Base-by-base conservation (phyloP, 2,888 invertebrate genomes). In the Syritta pipiens region DNA sequence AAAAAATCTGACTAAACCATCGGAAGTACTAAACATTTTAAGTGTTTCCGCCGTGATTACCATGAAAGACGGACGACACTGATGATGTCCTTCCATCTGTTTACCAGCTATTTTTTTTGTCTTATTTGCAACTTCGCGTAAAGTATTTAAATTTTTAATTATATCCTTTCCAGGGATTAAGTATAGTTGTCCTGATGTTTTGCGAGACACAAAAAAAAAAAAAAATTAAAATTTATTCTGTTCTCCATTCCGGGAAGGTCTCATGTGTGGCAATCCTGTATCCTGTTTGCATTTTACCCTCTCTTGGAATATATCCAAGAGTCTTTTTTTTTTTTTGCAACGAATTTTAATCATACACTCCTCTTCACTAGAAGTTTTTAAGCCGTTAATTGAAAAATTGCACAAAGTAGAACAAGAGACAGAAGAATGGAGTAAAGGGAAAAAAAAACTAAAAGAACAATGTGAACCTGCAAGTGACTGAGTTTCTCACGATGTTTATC, bases 141-240 rank as follows among this genome's bases (percentile, higher is more conserved):
- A 10, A 30, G 14, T 24, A 65, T 44, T 65, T 65, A 20, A 53
- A 65, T 26, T 55, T 53, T 51, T 32, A 65, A 65, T 55, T 55
- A 22, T 46, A 6, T 35, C 44, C 46, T 35, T 46, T 7, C 7
- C 26, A 53, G 26, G 65, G n/a, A 67, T 35, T 46, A 35, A 42
- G 24, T 53, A 12, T 12, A 32, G 53, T 17, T 32, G 9, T 17
- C 20, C 49, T 28, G 28, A 40, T 65, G 42, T 55, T 55, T 42
- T 14, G 12, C 24, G n/a, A 46, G 24, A 32, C 46, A n/a, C n/a
- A n/a, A n/a, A n/a, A n/a, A n/a, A n/a, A n/a, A n/a, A n/a, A 46
- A 24, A 10, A 22, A 14, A 32, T 42, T 14, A 14, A 28, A 6
- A 26, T 40, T 1, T 12, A 22, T 17, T 19, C 28, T 2, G 10